Conservation (phyloP, 2,113 vertebrate species). For the Cavia porcellus region DNA sequence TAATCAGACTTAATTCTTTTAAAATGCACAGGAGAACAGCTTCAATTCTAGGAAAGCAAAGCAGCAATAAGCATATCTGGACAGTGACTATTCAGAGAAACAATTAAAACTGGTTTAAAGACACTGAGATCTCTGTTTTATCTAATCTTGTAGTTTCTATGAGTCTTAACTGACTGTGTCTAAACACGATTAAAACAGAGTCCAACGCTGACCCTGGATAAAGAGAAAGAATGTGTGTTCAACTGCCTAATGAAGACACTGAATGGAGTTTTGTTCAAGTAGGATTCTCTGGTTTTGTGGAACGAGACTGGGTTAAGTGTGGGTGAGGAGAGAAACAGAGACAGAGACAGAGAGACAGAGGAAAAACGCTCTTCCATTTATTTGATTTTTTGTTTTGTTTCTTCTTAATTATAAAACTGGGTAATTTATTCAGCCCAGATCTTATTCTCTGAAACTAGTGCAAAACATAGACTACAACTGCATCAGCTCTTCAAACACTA, state of each 20-base stretch:
- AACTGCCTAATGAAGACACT: neutral
- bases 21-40: neutral
- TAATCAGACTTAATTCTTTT: neutral
- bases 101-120: neutral
- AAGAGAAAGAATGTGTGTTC: neutral
- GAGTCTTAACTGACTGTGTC: neutral
- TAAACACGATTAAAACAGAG: neutral
- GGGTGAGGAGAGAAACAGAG: neutral
- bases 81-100: neutral
- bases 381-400: neutral
- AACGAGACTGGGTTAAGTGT: neutral
- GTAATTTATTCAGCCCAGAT: neutral
- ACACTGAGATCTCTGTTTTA: neutral
- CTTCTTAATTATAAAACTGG: neutral
- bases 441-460: neutral
- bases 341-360: neutral
- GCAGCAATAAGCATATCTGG: neutral
- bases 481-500: neutral
- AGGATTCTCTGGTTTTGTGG: neutral
- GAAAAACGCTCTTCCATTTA: neutral
- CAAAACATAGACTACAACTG: rapidly evolving
- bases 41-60: neutral
- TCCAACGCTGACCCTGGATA: neutral
- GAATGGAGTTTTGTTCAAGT: neutral
- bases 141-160: neutral